Evolutionary conservation across 2,113 vertebrate species (phyloP).

Genomic region (Bubo bubo): DNA sequence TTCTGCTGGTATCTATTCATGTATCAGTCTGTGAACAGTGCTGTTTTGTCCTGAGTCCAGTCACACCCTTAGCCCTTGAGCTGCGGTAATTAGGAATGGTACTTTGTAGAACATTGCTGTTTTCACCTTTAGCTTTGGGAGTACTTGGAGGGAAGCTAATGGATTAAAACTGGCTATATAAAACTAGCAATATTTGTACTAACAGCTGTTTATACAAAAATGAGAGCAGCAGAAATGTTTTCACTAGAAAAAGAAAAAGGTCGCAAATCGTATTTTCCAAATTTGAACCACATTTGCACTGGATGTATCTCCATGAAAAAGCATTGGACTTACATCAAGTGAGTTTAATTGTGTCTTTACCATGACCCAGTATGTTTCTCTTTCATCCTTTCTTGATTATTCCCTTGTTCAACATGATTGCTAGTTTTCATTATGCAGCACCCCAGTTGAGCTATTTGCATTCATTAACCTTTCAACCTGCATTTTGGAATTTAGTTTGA

Average conservation of each 20-base stretch:
- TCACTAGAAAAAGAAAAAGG: not conserved
- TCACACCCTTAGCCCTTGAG: not conserved
- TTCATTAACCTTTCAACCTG: slow-evolving; percentile 35
- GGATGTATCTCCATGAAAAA: not conserved
- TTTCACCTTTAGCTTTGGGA: not conserved
- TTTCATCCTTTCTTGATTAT: slow-evolving; percentile 8
- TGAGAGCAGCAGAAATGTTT: not conserved
- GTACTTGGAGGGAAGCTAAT: not conserved
- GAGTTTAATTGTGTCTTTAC: not conserved
- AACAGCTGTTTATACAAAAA: not conserved
- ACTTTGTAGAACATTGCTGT: not conserved
- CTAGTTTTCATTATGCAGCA: slow-evolving; percentile 10
- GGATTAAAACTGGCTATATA: not conserved
- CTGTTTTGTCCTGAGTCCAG: not conserved
- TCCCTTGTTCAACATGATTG: slow-evolving; percentile 13
- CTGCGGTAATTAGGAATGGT: not conserved
- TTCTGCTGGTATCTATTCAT: not conserved
- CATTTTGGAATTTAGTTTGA: not conserved
- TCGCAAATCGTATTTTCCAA: not conserved
- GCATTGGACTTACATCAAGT: not conserved
- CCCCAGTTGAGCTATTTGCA: not conserved
- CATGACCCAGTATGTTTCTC: not conserved
- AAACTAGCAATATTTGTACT: not conserved
- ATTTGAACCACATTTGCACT: not conserved
- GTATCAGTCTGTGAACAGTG: not conserved